phyloP scores from a whole-genome alignment of 1,140 invertebrate species.

The Aphelinus atriplicis region DNA sequence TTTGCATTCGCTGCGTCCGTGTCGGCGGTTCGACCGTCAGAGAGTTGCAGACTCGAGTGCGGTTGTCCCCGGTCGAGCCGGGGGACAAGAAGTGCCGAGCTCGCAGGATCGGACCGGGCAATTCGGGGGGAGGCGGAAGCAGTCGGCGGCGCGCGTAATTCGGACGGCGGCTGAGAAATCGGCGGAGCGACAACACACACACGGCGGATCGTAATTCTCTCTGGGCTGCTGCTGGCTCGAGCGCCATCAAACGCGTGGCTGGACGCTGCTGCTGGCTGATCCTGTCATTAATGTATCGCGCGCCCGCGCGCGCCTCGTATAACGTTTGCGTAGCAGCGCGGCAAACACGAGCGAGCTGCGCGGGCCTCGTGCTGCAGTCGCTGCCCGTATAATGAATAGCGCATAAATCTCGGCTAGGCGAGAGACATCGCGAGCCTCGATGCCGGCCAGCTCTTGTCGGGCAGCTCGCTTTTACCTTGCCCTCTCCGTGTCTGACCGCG shows the following conservation, averaged over 20 bases:
- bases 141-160: conserved; percentile 4
- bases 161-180: conserved; percentile 44
- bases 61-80: too few species aligned
- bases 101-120: too few species aligned
- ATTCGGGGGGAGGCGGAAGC: too few species aligned
- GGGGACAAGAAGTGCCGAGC: too few species aligned
- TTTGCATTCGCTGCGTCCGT: too few species aligned
- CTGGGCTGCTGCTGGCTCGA: conserved; percentile 47
- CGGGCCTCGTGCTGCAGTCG: conserved; percentile 42
- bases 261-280: conserved; percentile 38
- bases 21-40: too few species aligned
- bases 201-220: conserved; percentile 37
- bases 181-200: conserved; percentile 43
- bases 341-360: too few species aligned
- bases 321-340: conserved; percentile 18
- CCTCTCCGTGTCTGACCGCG: too few species aligned
- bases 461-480: too few species aligned
- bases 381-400: conserved; percentile 55
- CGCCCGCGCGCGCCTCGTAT: conserved; percentile 16
- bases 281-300: conserved; percentile 59
- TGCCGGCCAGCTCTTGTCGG: too few species aligned
- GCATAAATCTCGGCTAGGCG: conserved; percentile 52
- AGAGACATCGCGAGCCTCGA: too few species aligned
- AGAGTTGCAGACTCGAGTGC: too few species aligned
- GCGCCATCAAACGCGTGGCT: conserved; percentile 53